These are phyloP conservation scores for Gobio gobio DNA, from an alignment of 2,113 vertebrate genomes.

Conservation along the genomic window DNA sequence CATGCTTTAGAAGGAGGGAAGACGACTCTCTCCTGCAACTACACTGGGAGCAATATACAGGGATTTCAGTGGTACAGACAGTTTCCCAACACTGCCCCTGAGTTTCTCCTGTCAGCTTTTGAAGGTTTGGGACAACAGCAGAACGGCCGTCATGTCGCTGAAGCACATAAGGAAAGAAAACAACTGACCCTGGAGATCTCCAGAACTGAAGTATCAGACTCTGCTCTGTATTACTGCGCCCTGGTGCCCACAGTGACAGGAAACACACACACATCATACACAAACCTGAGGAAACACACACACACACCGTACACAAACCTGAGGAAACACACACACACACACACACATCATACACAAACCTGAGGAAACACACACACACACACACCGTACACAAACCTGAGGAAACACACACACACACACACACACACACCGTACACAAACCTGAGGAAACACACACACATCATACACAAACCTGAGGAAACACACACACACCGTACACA, in stretches of 20 bases:
- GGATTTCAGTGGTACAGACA: neutral
- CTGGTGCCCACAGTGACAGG: slow-evolving; percentile 34
- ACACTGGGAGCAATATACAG: neutral
- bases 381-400: no score
- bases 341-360: no score
- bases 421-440: no score
- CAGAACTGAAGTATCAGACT: slow-evolving; percentile 42
- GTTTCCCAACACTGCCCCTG: neutral
- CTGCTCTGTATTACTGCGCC: neutral
- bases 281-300: neutral
- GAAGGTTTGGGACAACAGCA: neutral
- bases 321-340: no score
- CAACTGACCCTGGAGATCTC: slow-evolving; percentile 35
- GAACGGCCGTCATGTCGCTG: neutral
- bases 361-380: neutral
- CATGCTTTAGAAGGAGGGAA: neutral
- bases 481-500: no score
- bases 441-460: neutral
- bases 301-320: no score
- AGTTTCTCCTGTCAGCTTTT: neutral
- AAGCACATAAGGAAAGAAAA: neutral
- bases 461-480: slow-evolving; percentile 32
- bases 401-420: no score
- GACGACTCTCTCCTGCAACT: slow-evolving; percentile 30
- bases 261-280: slow-evolving; percentile 16